These are phyloP conservation scores for Saturnia pavonia DNA, from an alignment of 2,888 invertebrate genomes.

Conservation along the genomic window DNA sequence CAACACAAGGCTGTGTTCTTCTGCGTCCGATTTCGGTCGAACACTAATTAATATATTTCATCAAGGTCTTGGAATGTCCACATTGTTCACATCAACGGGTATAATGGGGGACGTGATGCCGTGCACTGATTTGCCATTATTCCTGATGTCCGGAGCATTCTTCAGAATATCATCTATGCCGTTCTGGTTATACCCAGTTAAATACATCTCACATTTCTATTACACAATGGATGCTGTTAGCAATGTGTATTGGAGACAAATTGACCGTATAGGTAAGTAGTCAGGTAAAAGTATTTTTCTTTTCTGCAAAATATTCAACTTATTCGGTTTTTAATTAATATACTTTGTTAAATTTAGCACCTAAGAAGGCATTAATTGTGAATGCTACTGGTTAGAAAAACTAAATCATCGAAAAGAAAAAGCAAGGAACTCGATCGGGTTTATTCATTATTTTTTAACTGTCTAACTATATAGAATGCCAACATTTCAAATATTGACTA, in stretches of 20 bases:
- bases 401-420: no score
- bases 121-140: constrained; percentile 68
- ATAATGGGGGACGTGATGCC: constrained; percentile 74
- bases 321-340: not conserved
- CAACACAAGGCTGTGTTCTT: no score
- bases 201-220: constrained; percentile 78
- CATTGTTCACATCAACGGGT: constrained; percentile 67
- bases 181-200: constrained; percentile 61
- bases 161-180: constrained; percentile 68
- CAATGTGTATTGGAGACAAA: constrained; percentile 76
- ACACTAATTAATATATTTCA: constrained; percentile 3
- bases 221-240: constrained; percentile 78
- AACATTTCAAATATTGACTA: no score
- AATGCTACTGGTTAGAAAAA: no score
- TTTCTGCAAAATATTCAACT: not conserved
- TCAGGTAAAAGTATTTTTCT: not conserved
- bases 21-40: no score
- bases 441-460: no score
- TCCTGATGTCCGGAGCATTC: constrained; percentile 76
- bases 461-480: no score
- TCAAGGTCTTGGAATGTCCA: constrained; percentile 73
- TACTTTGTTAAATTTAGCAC: not conserved
- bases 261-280: constrained; percentile 68
- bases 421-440: no score
- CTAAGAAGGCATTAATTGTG: no score